These are phyloP conservation scores for Ormyrus rosae DNA, from an alignment of 2,888 invertebrate genomes.

Conservation along the genomic window DNA sequence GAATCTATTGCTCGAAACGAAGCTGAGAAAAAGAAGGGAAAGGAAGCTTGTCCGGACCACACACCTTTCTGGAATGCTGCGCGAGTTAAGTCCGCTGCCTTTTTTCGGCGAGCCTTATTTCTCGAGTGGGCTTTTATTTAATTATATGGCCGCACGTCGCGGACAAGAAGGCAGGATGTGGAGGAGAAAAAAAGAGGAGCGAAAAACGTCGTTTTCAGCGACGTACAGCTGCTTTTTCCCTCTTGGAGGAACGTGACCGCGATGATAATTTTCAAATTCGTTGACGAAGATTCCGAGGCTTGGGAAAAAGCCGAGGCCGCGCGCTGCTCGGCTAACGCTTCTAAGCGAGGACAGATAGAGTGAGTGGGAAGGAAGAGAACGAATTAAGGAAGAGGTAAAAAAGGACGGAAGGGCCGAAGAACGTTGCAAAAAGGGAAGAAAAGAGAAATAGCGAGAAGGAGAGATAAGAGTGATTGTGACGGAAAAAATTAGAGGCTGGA, in stretches of 20 bases:
- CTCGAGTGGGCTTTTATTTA: constrained; percentile 59
- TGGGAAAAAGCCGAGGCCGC: neutral
- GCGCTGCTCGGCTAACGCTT: neutral
- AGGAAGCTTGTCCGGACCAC: constrained; percentile 19
- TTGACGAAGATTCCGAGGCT: neutral
- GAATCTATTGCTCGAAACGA: neutral
- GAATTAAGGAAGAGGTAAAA: neutral
- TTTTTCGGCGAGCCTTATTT: neutral
- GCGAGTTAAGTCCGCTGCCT: neutral
- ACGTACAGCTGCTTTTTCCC: neutral
- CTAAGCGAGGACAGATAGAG: neutral
- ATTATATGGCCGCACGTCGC: constrained; percentile 56
- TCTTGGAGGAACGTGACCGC: constrained; percentile 18
- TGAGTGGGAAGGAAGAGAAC: neutral
- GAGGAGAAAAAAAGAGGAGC: constrained; percentile 2
- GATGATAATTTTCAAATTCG: constrained; percentile 44
- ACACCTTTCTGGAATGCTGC: constrained; percentile 2
- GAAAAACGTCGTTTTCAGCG: constrained; percentile 18
- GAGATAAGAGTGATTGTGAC: constrained; percentile 1
- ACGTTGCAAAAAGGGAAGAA: neutral
- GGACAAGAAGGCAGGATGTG: constrained; percentile 40
- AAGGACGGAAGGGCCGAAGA: neutral
- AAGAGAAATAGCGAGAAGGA: neutral
- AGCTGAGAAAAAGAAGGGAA: neutral
- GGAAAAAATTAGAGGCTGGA: neutral